Conservation (phyloP, 2,888 invertebrate genomes). For the Apantesis nais region DNA sequence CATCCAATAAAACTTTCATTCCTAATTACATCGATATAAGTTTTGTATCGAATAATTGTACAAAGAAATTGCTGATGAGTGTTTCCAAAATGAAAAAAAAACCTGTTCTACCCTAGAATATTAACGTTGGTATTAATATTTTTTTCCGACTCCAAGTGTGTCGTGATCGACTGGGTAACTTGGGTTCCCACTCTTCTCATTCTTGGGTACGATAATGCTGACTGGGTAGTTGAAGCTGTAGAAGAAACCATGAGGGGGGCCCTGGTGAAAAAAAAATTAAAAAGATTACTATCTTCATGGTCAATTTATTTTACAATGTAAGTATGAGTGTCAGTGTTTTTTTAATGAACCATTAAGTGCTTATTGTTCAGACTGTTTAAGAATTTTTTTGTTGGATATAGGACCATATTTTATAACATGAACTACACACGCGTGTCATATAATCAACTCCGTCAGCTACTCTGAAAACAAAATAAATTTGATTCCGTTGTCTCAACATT, state of each 20-base stretch:
- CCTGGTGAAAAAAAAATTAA: constrained; percentile 58
- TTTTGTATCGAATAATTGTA: neutral
- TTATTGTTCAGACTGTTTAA: neutral
- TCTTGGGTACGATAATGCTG: constrained; percentile 77
- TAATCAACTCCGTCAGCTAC: no score
- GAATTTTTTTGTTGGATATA: no score
- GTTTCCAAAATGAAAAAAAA: neutral
- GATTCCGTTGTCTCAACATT: no score
- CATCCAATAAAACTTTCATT: neutral
- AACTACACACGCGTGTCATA: no score
- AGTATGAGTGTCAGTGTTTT: neutral
- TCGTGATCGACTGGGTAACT: constrained; percentile 66
- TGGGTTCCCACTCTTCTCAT: constrained; percentile 51
- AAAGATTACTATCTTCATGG: neutral
- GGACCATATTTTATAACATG: no score
- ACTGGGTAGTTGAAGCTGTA: constrained; percentile 89
- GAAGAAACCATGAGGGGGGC: constrained; percentile 90
- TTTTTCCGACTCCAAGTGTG: constrained; percentile 48
- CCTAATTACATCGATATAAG: neutral
- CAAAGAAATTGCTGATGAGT: neutral
- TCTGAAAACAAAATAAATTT: no score
- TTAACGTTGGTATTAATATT: constrained; percentile 20
- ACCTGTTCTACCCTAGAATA: constrained; percentile 22
- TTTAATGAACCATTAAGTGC: neutral
- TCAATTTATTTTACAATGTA: neutral